Conservation (phyloP, 2,113 vertebrate genomes). For the Clarias macrocephalus region DNA sequence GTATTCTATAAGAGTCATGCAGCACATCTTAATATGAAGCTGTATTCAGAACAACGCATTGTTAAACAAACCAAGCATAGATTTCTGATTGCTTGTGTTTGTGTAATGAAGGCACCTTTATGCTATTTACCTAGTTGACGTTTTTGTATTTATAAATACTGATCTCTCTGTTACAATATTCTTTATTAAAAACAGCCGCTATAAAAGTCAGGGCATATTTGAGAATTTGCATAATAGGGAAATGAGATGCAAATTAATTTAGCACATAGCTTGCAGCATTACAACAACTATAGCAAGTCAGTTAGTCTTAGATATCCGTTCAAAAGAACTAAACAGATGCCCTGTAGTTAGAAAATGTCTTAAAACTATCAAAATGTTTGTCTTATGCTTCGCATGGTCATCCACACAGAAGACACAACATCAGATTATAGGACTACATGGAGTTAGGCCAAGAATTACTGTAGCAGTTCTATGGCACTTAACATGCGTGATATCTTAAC, state of each 20-base stretch:
- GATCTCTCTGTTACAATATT: neutral
- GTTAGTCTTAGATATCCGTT: neutral
- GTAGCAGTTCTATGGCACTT: neutral
- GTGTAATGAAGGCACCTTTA: neutral
- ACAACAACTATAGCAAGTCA: neutral
- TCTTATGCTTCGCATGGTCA: neutral
- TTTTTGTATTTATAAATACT: neutral
- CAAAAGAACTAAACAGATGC: neutral
- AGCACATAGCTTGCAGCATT: neutral
- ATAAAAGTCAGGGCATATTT: conserved; percentile 12
- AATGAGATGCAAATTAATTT: conserved; percentile 62
- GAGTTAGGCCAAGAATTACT: neutral
- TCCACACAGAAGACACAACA: neutral
- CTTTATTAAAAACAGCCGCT: conserved; percentile 1
- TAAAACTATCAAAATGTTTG: neutral
- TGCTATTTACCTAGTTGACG: neutral
- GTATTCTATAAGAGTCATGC: neutral
- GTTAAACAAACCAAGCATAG: neutral
- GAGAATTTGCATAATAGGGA: conserved; percentile 53
- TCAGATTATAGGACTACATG: neutral
- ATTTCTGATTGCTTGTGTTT: neutral
- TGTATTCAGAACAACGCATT: neutral
- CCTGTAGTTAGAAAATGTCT: neutral
- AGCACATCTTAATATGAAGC: neutral
- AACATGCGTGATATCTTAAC: neutral